Evolutionary conservation across 2,888 invertebrate species (phyloP).

Genomic region (Pachliopta kotzebuea): DNA sequence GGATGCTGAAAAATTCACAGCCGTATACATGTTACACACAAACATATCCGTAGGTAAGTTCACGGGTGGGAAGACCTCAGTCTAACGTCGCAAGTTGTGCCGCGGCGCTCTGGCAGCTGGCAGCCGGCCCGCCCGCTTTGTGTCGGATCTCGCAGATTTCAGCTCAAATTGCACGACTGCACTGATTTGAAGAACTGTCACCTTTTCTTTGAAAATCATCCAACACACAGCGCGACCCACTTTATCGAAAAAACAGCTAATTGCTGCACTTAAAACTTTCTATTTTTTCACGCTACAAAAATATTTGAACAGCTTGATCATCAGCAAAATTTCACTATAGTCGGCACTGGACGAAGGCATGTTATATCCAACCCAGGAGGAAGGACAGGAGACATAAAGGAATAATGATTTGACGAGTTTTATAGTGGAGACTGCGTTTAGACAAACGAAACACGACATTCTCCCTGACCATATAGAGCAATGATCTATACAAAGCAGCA

Average conservation of each 20-base stretch:
- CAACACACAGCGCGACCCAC: neutral
- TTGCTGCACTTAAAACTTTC: neutral
- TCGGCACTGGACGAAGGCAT: too few relatives aligned
- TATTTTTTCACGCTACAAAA: too few relatives aligned
- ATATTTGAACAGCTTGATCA: too few relatives aligned
- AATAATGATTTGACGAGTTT: too few relatives aligned
- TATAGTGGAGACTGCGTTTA: too few relatives aligned
- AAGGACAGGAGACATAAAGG: too few relatives aligned
- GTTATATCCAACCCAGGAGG: too few relatives aligned
- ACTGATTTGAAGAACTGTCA: conserved; percentile 7
- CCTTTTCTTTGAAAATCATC: conserved; percentile 10
- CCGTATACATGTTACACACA: neutral
- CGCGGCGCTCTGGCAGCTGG: conserved; percentile 15
- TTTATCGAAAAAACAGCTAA: neutral
- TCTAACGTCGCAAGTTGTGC: conserved; percentile 12
- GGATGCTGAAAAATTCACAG: too few relatives aligned
- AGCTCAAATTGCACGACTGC: conserved; percentile 16
- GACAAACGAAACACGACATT: too few relatives aligned
- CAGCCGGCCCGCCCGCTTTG: conserved; percentile 7
- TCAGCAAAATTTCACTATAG: too few relatives aligned
- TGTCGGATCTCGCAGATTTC: conserved; percentile 15
- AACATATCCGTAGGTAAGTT: conserved; percentile 6
- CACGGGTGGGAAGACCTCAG: conserved; percentile 1
- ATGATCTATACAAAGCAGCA: too few relatives aligned
- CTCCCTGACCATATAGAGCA: too few relatives aligned